Evolutionary conservation across 2,888 invertebrate species (phyloP), one percentile per base, ranked within the genome.

Genomic region (Craniophora ligustri): DNA sequence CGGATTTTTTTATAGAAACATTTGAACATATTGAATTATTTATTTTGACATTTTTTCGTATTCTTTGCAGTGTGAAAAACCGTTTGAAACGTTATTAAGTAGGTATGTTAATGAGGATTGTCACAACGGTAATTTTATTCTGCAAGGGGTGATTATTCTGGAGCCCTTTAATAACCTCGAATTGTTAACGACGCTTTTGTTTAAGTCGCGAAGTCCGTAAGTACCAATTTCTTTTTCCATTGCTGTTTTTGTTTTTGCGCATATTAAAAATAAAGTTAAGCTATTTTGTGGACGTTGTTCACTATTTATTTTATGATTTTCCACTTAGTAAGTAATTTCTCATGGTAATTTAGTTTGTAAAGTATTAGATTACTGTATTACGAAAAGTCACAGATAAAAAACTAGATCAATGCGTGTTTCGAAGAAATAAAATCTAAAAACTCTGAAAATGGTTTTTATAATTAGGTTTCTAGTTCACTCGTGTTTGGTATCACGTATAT

Each of bases 51-150:
- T 36, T 63, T 66, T 58, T 66, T 46, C 38, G 36, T 55, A 59
- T 56, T 55, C 46, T 69, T 60, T 45, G 46, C 57, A 53, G 48
- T 54, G 39, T 67, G 65, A 65, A 62, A 26, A 55, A 67, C 48
- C 58, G 51, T 76, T 73, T 72, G 56, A 69, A 60, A 60, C 54
- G 56, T 69, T 72, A 65, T 72, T 65, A 69, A 65, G 70, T 65
- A 69, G 62, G 70, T 38, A 71, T 71, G 77, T 68, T 76, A 81
- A 79, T 79, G 73, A 76, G 76, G 69, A 70, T 73, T 68, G 73
- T 68, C 55, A 69, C 60, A 80, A 77, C 76, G 75, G 72, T 79
- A 80, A 81, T 80, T 80, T 80, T 75, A 81, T 79, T 80, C 75
- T 71, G 70, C 67, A 72, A 72, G 67, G 66, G 72, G 72, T 74